Evolutionary conservation across 2,888 invertebrate species (phyloP).

Genomic region (Lymantria dispar): DNA sequence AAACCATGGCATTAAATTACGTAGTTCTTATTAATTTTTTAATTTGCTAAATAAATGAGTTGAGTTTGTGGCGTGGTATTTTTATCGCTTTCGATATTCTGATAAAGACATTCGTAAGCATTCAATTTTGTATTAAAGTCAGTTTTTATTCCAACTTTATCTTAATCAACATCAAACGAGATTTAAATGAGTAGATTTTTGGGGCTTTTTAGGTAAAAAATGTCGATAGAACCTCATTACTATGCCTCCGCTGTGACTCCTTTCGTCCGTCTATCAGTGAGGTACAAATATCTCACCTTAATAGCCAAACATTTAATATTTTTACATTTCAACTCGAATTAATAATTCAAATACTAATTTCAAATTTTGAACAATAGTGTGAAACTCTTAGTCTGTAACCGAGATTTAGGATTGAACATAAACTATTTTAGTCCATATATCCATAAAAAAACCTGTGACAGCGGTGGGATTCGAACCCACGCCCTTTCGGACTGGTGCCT

Average conservation of each 20-base stretch:
- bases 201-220: no score
- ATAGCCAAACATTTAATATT: no score
- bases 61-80: conserved; percentile 25
- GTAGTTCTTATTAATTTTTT: conserved; percentile 32
- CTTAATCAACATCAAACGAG: background rate
- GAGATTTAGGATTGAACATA: no score
- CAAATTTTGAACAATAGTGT: no score
- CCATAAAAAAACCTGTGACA: conserved; percentile 53
- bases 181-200: background rate
- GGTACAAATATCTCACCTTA: no score
- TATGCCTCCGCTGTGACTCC: no score
- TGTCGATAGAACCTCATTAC: no score
- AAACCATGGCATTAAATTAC: conserved; percentile 55
- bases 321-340: no score
- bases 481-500: conserved; percentile 88
- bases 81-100: conserved; percentile 28
- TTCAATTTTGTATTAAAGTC: conserved; percentile 13
- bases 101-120: conserved; percentile 26
- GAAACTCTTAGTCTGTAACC: no score
- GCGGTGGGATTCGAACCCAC: conserved; percentile 88
- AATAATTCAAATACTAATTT: no score
- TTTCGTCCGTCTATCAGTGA: no score
- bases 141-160: background rate
- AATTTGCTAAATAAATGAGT: conserved; percentile 21
- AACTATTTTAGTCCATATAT: background rate